phyloP scores from a whole-genome alignment of 1,140 invertebrate genomes.

The Aethina tumida region DNA sequence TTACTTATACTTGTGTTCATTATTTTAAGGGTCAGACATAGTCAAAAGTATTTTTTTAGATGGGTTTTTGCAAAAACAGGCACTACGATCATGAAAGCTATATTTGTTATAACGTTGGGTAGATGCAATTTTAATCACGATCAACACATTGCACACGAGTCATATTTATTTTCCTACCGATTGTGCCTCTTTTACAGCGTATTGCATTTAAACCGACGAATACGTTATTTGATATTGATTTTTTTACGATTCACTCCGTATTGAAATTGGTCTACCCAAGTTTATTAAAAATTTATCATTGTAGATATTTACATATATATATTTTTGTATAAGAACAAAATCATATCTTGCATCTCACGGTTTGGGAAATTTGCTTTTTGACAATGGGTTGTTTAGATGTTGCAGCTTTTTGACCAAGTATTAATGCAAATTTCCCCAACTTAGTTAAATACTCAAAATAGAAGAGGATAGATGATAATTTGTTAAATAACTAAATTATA shows the following conservation, averaged over 20 bases:
- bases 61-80: conserved; percentile 1
- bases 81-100: too few relatives aligned
- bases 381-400: background rate
- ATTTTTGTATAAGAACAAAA: too few relatives aligned
- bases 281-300: too few relatives aligned
- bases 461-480: background rate
- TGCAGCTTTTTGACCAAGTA: background rate
- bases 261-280: too few relatives aligned
- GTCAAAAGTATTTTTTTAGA: background rate
- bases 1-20: conserved; percentile 14
- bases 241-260: too few relatives aligned
- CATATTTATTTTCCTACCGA: conserved; percentile 12
- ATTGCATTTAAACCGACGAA: background rate
- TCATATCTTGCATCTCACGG: background rate
- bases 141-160: conserved; percentile 6
- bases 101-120: too few relatives aligned
- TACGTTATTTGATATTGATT: too few relatives aligned
- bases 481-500: conserved; percentile 1
- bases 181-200: background rate
- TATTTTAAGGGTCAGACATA: conserved; percentile 5
- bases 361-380: background rate
- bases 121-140: conserved; percentile 6
- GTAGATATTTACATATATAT: too few relatives aligned
- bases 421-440: background rate
- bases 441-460: background rate